A percentile compares a stretch with the other conserved stretches of the same genome.
Conservation (phyloP, 2,113 vertebrate genomes). For the Mesembrinibis cayennensis region DNA sequence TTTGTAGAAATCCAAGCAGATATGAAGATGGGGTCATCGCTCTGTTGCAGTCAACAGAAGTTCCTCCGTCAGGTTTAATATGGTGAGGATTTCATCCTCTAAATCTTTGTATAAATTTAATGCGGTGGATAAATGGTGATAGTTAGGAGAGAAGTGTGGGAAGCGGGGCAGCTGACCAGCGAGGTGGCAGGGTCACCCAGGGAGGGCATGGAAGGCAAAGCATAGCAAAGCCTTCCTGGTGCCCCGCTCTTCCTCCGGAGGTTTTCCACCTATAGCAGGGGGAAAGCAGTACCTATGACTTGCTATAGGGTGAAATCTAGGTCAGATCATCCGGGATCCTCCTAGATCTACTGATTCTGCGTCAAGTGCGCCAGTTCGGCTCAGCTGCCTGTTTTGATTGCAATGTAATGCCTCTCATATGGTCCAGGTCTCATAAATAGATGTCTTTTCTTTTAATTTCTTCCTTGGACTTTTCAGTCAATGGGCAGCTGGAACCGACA, state of each 20-base stretch:
- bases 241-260: neutral
- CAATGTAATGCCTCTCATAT: no score
- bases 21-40: neutral
- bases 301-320: neutral
- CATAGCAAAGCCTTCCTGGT: neutral
- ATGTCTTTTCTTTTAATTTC: neutral
- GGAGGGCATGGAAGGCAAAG: no score
- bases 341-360: neutral
- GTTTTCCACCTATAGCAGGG: neutral
- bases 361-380: rapidly evolving
- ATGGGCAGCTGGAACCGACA: neutral
- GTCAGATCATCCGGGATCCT: neutral
- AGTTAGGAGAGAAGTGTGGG: neutral
- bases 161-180: neutral
- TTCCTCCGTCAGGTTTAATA: neutral
- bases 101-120: neutral
- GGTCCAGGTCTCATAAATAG: neutral
- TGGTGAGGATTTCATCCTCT: neutral
- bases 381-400: neutral
- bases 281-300: neutral
- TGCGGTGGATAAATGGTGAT: neutral
- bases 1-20: neutral
- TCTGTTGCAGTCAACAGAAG: no score
- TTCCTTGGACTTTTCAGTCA: neutral
- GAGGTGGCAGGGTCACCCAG: neutral